A percentile compares a stretch with the other conserved stretches of the same genome.
phyloP scores from a whole-genome alignment of 2,113 vertebrate genomes.

The Agelaius phoeniceus region DNA sequence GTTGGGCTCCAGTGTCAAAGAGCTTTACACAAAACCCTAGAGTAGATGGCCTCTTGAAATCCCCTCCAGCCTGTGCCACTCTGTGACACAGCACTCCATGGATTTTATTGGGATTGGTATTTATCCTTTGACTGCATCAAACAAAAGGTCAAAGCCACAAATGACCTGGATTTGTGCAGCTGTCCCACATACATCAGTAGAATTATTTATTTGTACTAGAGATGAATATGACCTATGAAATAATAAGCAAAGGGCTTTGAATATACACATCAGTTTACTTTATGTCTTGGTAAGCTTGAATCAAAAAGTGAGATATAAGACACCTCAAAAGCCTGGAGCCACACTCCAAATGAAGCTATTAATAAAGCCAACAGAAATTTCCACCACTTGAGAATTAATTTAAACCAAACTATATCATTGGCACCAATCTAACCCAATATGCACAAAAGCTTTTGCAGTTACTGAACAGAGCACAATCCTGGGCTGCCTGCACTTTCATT shows the following conservation, averaged over 20 bases:
- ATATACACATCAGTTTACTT: neutral
- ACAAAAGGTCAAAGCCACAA: conserved; percentile 8
- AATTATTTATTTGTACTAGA: neutral
- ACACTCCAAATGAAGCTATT: neutral
- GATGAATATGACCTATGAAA: neutral
- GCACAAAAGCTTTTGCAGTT: neutral
- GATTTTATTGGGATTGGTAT: neutral
- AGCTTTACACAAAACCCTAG: neutral
- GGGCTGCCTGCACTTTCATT: neutral
- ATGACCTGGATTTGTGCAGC: neutral
- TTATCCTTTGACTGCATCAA: neutral
- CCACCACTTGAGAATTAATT: neutral
- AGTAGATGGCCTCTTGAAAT: neutral
- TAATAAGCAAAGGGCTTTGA: neutral
- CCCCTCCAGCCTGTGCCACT: neutral
- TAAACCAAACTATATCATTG: neutral
- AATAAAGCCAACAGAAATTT: neutral
- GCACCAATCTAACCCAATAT: neutral
- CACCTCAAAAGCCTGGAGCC: neutral
- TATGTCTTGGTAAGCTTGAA: neutral
- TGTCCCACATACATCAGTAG: neutral
- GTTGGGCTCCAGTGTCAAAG: neutral
- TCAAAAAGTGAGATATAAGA: neutral
- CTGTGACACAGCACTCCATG: neutral
- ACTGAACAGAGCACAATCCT: neutral